Percentiles rank a stretch among this genome's conserved stretches.
Evolutionary conservation across 2,888 invertebrate genomes (phyloP).

Genomic region (Amphipoea lucens): DNA sequence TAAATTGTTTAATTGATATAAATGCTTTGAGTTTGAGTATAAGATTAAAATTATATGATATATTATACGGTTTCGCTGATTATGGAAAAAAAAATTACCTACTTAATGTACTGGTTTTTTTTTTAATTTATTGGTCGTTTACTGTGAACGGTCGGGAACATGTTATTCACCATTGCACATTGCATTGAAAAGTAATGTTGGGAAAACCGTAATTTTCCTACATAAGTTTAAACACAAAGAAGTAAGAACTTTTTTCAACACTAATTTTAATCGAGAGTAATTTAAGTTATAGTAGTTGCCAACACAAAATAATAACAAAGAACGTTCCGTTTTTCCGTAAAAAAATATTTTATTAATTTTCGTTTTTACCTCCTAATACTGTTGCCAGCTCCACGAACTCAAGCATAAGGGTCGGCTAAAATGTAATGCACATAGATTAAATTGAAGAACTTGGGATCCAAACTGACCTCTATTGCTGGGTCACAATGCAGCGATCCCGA

Average conservation of each 20-base stretch:
- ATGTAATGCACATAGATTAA: slow-evolving; percentile 60
- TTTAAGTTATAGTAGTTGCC: too few relatives aligned
- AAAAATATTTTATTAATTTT: not conserved
- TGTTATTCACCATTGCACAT: not conserved
- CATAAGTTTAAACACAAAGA: not conserved
- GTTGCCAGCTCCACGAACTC: not conserved
- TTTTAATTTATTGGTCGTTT: not conserved
- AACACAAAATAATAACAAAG: not conserved
- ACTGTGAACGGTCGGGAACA: not conserved
- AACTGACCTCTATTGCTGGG: slow-evolving; percentile 44
- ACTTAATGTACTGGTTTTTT: not conserved
- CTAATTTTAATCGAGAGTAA: too few relatives aligned
- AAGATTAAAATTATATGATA: not conserved
- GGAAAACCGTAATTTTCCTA: not conserved
- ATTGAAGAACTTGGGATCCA: slow-evolving; percentile 34
- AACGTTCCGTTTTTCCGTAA: not conserved
- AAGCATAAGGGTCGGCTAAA: slow-evolving; percentile 4
- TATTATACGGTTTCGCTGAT: not conserved
- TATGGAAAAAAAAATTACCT: not conserved
- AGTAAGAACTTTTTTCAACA: not conserved
- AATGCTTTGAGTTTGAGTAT: too few relatives aligned
- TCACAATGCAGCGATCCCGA: slow-evolving; percentile 73
- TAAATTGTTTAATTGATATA: too few relatives aligned
- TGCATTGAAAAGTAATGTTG: not conserved
- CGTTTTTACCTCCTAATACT: not conserved